phyloP scores from a whole-genome alignment of 2,888 invertebrate genomes.

The Microctonus aethiopoides region DNA sequence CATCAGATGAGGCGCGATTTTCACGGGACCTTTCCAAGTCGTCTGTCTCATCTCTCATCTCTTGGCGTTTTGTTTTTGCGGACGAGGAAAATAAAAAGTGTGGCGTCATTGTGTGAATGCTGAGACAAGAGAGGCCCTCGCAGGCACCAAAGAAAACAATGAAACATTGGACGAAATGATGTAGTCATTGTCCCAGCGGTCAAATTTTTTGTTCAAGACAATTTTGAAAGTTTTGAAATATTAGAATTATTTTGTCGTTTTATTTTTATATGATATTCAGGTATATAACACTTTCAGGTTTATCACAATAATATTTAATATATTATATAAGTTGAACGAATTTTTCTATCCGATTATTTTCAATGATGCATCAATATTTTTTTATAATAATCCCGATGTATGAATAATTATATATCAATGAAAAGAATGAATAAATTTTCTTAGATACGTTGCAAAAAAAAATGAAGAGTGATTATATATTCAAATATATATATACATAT shows the following conservation, averaged over 20 bases:
- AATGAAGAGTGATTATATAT: background rate
- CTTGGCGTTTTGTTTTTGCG: slow-evolving; percentile 38
- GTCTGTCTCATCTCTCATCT: slow-evolving; percentile 23
- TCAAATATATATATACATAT: too few relatives aligned
- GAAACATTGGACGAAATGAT: background rate
- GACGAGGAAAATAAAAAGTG: slow-evolving; percentile 18
- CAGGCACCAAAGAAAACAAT: slow-evolving; percentile 12
- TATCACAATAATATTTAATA: too few relatives aligned
- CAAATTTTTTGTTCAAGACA: background rate
- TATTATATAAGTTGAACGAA: too few relatives aligned
- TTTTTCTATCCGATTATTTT: slow-evolving; percentile 53
- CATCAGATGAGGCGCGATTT: slow-evolving; percentile 42
- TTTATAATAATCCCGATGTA: too few relatives aligned
- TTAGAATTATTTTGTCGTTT: background rate
- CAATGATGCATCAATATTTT: slow-evolving; percentile 56
- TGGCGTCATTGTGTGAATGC: slow-evolving; percentile 33
- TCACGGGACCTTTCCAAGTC: slow-evolving; percentile 40
- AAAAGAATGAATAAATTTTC: background rate
- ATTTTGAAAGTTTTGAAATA: slow-evolving; percentile 3
- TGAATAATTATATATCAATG: background rate
- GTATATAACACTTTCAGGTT: background rate
- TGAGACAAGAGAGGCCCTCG: background rate
- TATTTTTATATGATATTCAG: background rate
- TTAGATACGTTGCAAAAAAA: background rate
- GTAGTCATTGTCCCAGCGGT: background rate